Base-by-base conservation (phyloP, 1,140 invertebrate genomes). In the Sitophilus oryzae region DNA sequence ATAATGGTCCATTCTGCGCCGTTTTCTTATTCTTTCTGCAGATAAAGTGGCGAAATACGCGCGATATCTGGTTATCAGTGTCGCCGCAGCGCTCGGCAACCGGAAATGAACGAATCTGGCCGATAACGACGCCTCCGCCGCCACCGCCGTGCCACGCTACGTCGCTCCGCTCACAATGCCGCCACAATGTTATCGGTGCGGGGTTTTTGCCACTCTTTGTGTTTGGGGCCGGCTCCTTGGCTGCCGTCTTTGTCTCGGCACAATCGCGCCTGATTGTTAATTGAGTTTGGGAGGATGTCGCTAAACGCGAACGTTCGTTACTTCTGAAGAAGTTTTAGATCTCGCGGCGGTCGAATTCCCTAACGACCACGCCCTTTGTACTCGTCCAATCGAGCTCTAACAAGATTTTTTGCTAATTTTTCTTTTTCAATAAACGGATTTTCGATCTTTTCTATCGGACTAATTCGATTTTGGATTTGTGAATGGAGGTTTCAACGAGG, bases 11-110 rank as follows among this genome's bases (percentile, higher is more conserved):
- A 70, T 72, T 72, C 69, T 71, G 65, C 61, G 69, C 62, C 70
- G 68, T 72, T 72, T 72, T 72, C 70, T 72, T 72, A 72, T 72
- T 72, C 70, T 72, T 71, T 72, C 67, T 70, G 58, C 58, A 68
- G 70, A 72, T 72, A 72, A 72, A 72, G 65, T 66, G 66, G 61
- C 60, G 68, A 68, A 72, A 71, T 70, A 62, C 66, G 64, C 59
- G 65, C 67, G 69, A 72, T 72, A 72, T 72, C 68, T 70, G 64
- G 68, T 71, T 71, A 71, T 71, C 68, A 70, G 67, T 69, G 67
- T 67, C 66, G 68, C 66, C 64, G 66, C 70, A 70, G 70, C 67
- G 68, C 66, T 54, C 48, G 36, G 50, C 47, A 61, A 59, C 59
- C 65, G 70, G 68, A 71, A 71, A 71, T 71, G 69, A 71, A 71